Evolutionary conservation across 2,888 invertebrate species (phyloP).

Genomic region (Galerucella nymphaeae): DNA sequence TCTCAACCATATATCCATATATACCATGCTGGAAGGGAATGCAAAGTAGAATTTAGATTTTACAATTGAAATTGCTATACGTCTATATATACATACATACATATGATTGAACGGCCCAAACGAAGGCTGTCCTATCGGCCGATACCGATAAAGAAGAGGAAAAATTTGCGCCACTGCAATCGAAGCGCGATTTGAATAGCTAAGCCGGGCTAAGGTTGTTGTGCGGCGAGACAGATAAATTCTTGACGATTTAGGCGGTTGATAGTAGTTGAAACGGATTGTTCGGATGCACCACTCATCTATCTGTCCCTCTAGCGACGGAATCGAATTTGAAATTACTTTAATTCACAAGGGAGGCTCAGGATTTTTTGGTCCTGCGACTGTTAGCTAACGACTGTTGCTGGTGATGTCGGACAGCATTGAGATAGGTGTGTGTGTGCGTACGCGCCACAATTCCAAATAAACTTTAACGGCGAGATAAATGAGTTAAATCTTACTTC

Average conservation of each 20-base stretch:
- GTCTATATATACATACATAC: slow-evolving; percentile 56
- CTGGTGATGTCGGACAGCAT: slow-evolving; percentile 55
- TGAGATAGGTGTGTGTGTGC: slow-evolving; percentile 30
- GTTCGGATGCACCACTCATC: slow-evolving; percentile 65
- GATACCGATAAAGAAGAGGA: slow-evolving; percentile 55
- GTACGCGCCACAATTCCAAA: neutral
- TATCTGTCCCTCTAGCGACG: slow-evolving; percentile 66
- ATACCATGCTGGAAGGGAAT: slow-evolving; percentile 60
- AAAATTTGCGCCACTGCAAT: slow-evolving; percentile 64
- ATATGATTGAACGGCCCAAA: slow-evolving; percentile 61
- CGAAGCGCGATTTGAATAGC: slow-evolving; percentile 67
- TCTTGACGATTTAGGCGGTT: slow-evolving; percentile 58
- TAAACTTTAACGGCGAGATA: neutral
- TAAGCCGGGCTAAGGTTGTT: slow-evolving; percentile 66
- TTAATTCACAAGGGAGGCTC: slow-evolving; percentile 67
- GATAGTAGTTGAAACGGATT: slow-evolving; percentile 60
- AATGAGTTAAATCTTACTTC: too few species aligned
- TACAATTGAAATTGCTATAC: slow-evolving; percentile 65
- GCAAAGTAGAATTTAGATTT: slow-evolving; percentile 65
- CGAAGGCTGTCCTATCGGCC: slow-evolving; percentile 49
- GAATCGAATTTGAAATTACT: slow-evolving; percentile 68
- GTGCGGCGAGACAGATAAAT: slow-evolving; percentile 62
- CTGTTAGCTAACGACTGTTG: slow-evolving; percentile 63
- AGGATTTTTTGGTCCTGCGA: slow-evolving; percentile 63
- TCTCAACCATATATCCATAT: slow-evolving; percentile 19